Base-by-base conservation (phyloP, 1,140 invertebrate species). In the Drosophila equinoxialis region DNA sequence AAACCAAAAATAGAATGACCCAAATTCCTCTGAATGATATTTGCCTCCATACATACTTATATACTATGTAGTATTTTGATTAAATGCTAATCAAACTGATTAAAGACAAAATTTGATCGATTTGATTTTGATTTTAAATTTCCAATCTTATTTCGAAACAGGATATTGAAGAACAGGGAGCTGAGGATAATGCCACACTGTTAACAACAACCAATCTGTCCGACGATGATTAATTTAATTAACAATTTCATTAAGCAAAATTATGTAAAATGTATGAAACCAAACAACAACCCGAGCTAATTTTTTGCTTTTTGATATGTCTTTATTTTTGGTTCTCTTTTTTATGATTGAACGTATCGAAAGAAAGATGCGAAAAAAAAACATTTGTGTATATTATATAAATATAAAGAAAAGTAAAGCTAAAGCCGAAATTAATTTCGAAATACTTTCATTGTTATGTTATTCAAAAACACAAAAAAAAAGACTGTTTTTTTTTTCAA, bases 131-230 rank as follows among this genome's bases (percentile, higher is more conserved):
- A 59, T n/a, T 60, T n/a, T 57, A 2, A 48, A 30, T 72, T 42
- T 41, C 13, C 17, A 23, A 62, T 51, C 4, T n/a, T 42, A 14
- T n/a, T 42, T 42, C 13, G 3, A 26, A 42, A 45, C 67, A 91
- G 90, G 90, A 91, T 51, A 85, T 92, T 37, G 90, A 91, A 62
- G 91, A 91, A 71, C 83, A 86, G 55, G 91, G 89, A 35, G 86
- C 77, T 54, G 90, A 92, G 61, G 91, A 92, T 68, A 92, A 92
- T 79, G 84, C 90, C 74, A 92, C 91, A 51, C 68, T 92, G 73
- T 65, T 92, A n/a, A 85, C 91, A 42, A 90, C 83, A 63, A 79
- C 85, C 60, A 92, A 91, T 80, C 69, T 91, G 64, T 92, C 91
- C 69, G 91, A 92, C 61, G 91, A 92, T 68, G 91, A 92, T 73